Conservation (phyloP, 2,888 invertebrate genomes). For the Chalcis sispes region DNA sequence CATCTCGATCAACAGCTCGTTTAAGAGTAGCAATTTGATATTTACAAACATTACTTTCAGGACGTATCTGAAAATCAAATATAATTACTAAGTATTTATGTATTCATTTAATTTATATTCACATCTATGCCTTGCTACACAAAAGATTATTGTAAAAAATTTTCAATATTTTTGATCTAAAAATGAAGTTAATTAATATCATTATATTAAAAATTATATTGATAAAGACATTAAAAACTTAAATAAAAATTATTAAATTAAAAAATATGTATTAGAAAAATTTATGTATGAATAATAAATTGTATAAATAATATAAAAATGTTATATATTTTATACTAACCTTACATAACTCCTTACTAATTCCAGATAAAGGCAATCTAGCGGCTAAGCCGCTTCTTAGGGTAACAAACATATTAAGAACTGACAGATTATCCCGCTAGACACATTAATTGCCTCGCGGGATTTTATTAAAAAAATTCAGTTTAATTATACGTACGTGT, state of each 20-base stretch:
- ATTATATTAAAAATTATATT: too few relatives aligned
- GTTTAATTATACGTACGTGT: too few relatives aligned
- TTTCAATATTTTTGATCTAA: neutral
- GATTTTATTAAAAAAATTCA: conserved; percentile 17
- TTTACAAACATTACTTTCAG: conserved; percentile 43
- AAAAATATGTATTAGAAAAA: too few relatives aligned
- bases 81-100: neutral
- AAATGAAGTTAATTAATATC: too few relatives aligned
- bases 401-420: conserved; percentile 45
- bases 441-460: neutral
- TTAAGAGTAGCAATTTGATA: conserved; percentile 46
- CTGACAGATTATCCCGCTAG: conserved; percentile 16
- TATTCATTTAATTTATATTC: too few relatives aligned
- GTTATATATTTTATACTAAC: conserved; percentile 39
- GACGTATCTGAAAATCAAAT: conserved; percentile 49
- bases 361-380: neutral
- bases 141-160: too few relatives aligned
- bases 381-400: conserved; percentile 31
- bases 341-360: conserved; percentile 54
- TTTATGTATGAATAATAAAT: too few relatives aligned
- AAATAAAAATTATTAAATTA: too few relatives aligned
- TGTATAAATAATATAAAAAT: too few relatives aligned
- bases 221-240: too few relatives aligned
- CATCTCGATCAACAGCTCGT: conserved; percentile 49
- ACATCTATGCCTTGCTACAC: too few relatives aligned